Conservation (phyloP, 2,888 invertebrate species). For the Phengaris alcon region DNA sequence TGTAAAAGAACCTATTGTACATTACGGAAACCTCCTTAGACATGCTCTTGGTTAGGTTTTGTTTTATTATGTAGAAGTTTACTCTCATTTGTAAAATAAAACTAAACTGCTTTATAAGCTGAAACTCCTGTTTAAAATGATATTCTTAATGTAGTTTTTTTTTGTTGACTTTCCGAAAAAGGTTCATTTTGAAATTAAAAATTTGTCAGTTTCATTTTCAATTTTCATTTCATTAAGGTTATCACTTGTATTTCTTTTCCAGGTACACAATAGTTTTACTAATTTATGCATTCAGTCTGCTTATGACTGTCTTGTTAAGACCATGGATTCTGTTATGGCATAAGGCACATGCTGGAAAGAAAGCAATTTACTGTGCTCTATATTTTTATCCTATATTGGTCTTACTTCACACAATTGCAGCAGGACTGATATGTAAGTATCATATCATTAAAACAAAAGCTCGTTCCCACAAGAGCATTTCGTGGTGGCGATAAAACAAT, state of each 20-base stretch:
- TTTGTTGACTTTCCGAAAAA: no score
- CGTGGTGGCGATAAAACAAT: no score
- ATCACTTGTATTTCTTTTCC: conserved; percentile 49
- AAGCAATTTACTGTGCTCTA: conserved; percentile 94
- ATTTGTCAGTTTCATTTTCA: no score
- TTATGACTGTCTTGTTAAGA: conserved; percentile 88
- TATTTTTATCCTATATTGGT: conserved; percentile 95
- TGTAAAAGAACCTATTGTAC: no score
- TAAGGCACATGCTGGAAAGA: conserved; percentile 83
- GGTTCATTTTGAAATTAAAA: no score
- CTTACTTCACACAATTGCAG: conserved; percentile 91
- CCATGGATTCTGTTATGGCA: conserved; percentile 85
- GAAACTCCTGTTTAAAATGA: not conserved
- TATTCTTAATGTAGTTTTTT: not conserved
- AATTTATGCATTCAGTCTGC: conserved; percentile 90
- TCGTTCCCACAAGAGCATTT: no score
- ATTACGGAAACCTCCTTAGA: no score
- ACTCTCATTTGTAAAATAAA: not conserved
- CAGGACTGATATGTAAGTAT: conserved; percentile 92
- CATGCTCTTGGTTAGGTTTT: no score
- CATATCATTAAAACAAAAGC: not conserved
- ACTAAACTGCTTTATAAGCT: not conserved
- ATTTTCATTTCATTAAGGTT: no score
- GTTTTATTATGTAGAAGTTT: not conserved
- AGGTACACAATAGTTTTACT: conserved; percentile 96